Evolutionary conservation across 2,113 vertebrate genomes (phyloP), one percentile per base, ranked within the genome.

Genomic region (Mesitornis unicolor): DNA sequence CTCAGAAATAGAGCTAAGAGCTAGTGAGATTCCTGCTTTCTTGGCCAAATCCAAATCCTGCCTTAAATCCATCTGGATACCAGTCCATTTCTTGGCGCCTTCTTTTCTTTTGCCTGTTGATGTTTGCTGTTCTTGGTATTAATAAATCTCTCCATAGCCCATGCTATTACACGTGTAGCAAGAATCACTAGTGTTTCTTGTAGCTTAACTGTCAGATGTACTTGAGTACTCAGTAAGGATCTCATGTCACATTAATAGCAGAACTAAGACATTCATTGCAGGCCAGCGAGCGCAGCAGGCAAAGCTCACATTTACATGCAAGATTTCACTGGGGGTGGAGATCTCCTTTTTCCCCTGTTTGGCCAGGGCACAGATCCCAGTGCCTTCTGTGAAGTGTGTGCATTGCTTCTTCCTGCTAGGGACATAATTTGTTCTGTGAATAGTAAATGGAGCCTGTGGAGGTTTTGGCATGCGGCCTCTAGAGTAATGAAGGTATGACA

Each of bases 261-360:
- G 60, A 2, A 1, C 29, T 29, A 18, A 56, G 57, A 20, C 11
- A 35, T 33, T 9, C 9, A 5, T 4, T 71, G 70, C 1, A 2
- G 29, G 28, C 50, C 54, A 48, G 61, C 0, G 2, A 68, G 36
- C 2, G 0, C 22, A 74, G 82, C 48, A 70, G 33, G 18, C 40
- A 13, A 59, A 63, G 25, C 29, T 48, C 31, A 67, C 53, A 57
- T 18, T 26, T 42, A 42, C 21, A 48, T 5, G 13, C 24, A 31
- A 26, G 56, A 31, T 43, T 91, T 67, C 38, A 2, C 47, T 13
- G n/a, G 9, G 16, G 24, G 7, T 70, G 40, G 59, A n/a, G 84
- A 64, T 60, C 61, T 81, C 50, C 45, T 68, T 78, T 43, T 28
- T 61, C 28, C 38, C 53, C 29, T 60, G 2, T 56, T 42, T 76